A percentile compares a stretch with the other conserved stretches of the same genome.
Conservation (phyloP, 2,797 vertebrate genomes). For the Typhlichthys eigenmanni region DNA sequence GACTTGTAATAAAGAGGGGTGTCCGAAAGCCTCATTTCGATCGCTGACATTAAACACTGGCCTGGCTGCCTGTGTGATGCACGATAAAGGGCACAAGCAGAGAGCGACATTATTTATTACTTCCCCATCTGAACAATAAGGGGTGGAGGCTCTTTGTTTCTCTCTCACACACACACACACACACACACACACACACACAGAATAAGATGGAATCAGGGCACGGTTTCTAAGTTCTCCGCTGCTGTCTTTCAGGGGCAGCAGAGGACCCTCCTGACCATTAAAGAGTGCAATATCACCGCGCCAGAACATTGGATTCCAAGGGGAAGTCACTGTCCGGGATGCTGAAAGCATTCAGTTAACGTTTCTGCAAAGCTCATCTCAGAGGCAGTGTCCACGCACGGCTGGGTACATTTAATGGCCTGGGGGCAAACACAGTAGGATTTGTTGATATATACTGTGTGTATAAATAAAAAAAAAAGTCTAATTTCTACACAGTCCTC, state of each 20-base stretch:
- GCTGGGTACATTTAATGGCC: conserved; percentile 72
- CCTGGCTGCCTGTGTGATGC: conserved; percentile 38
- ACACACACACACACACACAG: conserved; percentile 41
- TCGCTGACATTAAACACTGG: conserved; percentile 57
- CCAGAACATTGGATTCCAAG: conserved; percentile 34
- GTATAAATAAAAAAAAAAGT: no score
- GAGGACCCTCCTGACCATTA: conserved; percentile 12
- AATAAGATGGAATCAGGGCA: conserved; percentile 39
- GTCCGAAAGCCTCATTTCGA: conserved; percentile 45
- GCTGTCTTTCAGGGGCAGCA: conserved; percentile 49
- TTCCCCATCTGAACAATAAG: background rate
- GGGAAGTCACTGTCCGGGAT: conserved; percentile 35
- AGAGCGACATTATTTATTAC: conserved; percentile 39
- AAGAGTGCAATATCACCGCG: background rate
- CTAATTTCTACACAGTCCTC: conserved; percentile 6
- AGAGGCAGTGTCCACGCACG: conserved; percentile 51
- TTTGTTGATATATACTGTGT: no score
- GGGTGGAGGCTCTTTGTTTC: conserved; percentile 23
- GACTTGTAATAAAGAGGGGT: conserved; percentile 46
- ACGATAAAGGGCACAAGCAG: conserved; percentile 59
- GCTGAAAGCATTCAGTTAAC: conserved; percentile 42
- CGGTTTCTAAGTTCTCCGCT: conserved; percentile 34
- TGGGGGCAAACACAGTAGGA: conserved; percentile 15
- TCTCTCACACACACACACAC: conserved; percentile 41
- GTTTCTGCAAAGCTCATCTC: conserved; percentile 57